A percentile compares a stretch with the other conserved stretches of the same genome.
Conservation (phyloP, 2,888 invertebrate species). For the Sminthurinus aureus region DNA sequence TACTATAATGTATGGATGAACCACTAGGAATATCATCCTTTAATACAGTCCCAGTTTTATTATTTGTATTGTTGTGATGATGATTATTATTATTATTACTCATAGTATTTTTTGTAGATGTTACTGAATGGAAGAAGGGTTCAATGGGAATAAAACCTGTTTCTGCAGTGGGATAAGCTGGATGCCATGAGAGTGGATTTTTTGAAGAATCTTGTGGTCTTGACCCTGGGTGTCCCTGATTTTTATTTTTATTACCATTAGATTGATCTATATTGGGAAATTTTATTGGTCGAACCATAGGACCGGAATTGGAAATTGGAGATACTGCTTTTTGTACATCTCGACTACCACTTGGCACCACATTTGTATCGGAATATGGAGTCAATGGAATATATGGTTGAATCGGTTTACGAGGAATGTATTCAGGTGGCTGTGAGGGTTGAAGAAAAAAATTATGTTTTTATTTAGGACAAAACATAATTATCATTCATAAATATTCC, state of each 20-base stretch:
- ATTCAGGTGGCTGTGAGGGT: constrained; percentile 58
- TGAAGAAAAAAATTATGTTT: too few species aligned
- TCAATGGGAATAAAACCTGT: constrained; percentile 60
- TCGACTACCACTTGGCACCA: constrained; percentile 53
- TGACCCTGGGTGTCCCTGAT: neutral
- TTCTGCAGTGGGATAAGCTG: constrained; percentile 57
- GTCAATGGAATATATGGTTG: constrained; percentile 59
- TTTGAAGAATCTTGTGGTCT: constrained; percentile 16
- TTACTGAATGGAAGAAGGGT: constrained; percentile 56
- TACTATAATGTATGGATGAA: constrained; percentile 11
- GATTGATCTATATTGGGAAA: constrained; percentile 32
- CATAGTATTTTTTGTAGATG: constrained; percentile 8
- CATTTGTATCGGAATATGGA: constrained; percentile 51
- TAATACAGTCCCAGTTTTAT: neutral
- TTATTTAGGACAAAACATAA: too few species aligned
- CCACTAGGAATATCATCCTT: constrained; percentile 3
- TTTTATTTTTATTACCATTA: too few species aligned
- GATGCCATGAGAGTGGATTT: constrained; percentile 55
- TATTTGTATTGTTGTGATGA: neutral
- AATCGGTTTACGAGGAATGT: constrained; percentile 56
- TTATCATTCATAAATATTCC: too few species aligned
- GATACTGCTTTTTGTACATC: constrained; percentile 56
- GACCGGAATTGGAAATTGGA: constrained; percentile 34
- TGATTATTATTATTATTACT: neutral
- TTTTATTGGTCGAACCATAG: neutral